A percentile compares a stretch with the other conserved stretches of the same genome.
phyloP scores from a whole-genome alignment of 2,113 vertebrate species.

The mouse (Mus musculus) region DNA sequence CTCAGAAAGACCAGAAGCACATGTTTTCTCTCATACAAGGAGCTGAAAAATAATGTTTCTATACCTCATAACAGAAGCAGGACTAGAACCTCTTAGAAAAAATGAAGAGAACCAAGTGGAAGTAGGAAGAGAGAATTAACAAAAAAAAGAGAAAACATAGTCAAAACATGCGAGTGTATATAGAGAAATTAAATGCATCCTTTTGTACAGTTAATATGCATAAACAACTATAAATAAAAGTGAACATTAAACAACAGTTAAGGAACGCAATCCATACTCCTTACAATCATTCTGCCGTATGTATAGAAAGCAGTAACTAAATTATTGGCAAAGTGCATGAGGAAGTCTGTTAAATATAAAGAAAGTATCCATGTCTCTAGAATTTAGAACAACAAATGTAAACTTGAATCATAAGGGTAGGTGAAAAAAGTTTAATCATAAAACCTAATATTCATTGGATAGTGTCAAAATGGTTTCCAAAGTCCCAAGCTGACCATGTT shows the following conservation, averaged over 20 bases:
- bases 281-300: not conserved
- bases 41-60: not conserved
- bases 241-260: not conserved
- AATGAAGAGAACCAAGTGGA: not conserved
- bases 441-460: not conserved
- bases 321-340: not conserved
- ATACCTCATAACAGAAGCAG: not conserved
- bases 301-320: not conserved
- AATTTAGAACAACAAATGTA: not conserved
- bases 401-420: not conserved
- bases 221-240: not conserved
- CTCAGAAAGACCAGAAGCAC: not conserved
- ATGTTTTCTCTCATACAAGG: not conserved
- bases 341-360: not conserved
- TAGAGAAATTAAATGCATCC: not conserved
- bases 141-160: not conserved
- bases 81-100: not conserved
- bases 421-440: constrained; percentile 10
- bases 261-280: not conserved
- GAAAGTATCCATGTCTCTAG: not conserved
- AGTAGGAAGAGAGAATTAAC: not conserved
- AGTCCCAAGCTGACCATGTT: not conserved
- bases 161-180: not conserved
- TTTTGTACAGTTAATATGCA: not conserved
- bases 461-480: not conserved